Base-by-base conservation (phyloP, 1,140 invertebrate genomes). In the Drosophila arizonae region DNA sequence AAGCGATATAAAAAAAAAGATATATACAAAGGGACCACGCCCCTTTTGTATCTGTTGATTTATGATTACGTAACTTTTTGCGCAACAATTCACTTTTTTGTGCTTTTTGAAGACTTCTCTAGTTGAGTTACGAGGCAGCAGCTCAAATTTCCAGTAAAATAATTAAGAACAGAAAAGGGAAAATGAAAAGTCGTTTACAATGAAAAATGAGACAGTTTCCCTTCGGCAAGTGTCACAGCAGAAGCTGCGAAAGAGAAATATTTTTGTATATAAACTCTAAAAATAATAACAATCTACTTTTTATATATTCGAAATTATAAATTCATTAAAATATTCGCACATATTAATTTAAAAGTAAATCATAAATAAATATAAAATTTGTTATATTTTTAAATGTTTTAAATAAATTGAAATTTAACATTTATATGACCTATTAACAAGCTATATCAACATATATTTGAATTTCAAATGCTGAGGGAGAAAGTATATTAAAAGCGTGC, bases 41-140 rank as follows among this genome's bases (percentile, higher is more conserved):
- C 72, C 72, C 72, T 46, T 46, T 46, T 17, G 15, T 68, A 81
- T 62, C 48, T 50, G 55, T 87, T 86, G 82, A 86, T 81, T 87
- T 73, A 86, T 86, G 78, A 58, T 78, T 76, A 67, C 81, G 77
- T 77, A 84, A 84, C 62, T 67, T 82, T 79, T 71, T 82, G 55
- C 57, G 17, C 15, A 45, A 33, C 36, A 52, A 41, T 68, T 43
- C 17, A 6, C 15, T 51, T 56, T 41, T 57, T 21, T 52, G n/a
- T 50, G 33, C 24, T 13, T 17, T 51, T 51, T 51, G 28, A 30
- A 17, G 10, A 41, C 4, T 65, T 56, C 41, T 28, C 33, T 51
- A 56, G 63, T 10, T 65, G 52, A 65, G 63, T 65, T 65, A 56
- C 64, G 63, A 57, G n/a, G 6, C 43, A 15, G 8, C 65, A 13